Conservation (phyloP, 2,888 invertebrate species). For the Lapara coniferarum region DNA sequence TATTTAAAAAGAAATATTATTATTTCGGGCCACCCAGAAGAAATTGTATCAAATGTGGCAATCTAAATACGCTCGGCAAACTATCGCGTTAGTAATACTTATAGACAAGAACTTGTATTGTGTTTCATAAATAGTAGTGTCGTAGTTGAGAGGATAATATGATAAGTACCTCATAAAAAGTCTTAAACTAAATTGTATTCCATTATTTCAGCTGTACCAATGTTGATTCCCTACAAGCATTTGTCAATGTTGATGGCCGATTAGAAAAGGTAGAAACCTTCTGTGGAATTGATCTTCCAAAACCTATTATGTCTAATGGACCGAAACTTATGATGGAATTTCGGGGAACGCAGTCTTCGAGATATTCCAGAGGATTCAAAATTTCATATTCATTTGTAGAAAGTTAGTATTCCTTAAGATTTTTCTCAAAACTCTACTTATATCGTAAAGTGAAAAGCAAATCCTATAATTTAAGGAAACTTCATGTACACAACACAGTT, state of each 20-base stretch:
- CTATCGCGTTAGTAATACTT: too few species aligned
- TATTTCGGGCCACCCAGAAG: too few species aligned
- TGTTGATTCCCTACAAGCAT: conserved; percentile 91
- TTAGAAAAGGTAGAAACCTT: conserved; percentile 94
- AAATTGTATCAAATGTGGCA: too few species aligned
- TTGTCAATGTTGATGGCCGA: conserved; percentile 91
- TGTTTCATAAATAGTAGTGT: too few species aligned
- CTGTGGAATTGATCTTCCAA: conserved; percentile 92
- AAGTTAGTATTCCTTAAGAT: conserved; percentile 85
- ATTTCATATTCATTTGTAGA: conserved; percentile 94
- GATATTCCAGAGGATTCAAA: conserved; percentile 92
- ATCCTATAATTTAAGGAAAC: too few species aligned
- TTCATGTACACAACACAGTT: not conserved
- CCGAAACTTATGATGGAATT: conserved; percentile 94
- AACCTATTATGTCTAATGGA: conserved; percentile 96
- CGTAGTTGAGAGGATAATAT: too few species aligned
- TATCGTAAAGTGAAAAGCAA: too few species aligned
- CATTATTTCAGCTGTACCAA: conserved; percentile 87
- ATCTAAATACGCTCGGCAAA: too few species aligned
- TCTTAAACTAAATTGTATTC: conserved; percentile 29
- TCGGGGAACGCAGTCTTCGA: conserved; percentile 89
- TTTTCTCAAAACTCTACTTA: too few species aligned
- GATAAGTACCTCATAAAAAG: not conserved
- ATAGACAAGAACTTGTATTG: too few species aligned
- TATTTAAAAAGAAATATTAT: too few species aligned